Base-by-base conservation (phyloP, 2,797 vertebrate genomes). In the Sebastes variabilis region DNA sequence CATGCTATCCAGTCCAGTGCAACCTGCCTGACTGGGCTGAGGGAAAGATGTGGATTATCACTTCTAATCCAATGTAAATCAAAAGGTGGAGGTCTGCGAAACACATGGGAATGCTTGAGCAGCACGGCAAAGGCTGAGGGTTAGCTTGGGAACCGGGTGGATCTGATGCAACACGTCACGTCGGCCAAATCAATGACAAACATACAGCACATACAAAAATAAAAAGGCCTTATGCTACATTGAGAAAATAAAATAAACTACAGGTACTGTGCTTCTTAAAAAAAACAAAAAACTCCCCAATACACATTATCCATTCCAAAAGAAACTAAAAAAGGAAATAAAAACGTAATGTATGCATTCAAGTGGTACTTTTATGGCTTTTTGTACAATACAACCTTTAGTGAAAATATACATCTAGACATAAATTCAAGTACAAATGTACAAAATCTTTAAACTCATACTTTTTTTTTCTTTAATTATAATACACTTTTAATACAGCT, bases 381-480 rank as follows among this genome's bases (percentile, higher is more conserved):
- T 96, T 96, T 96, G 94, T 97, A 97, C 96, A 96, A 95, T 96
- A 96, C 96, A 96, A 96, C 95, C 95, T 97, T 96, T 96, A 96
- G 96, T 96, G 96, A 97, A 97, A 97, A 97, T 96, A 97, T 96
- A 97, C 95, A 96, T 96, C 96, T 96, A 96, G 95, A 96, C 95
- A 95, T 94, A 96, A 94, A 97, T 94, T 95, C 94, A 97, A 97
- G 96, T 97, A 97, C 96, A 98, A 98, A 98, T 97, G 97, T 98
- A 98, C 97, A 97, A 97, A 96, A 94, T 95, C 95, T 95, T 95
- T 95, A 96, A 97, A 96, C 96, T 96, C 96, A 96, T 94, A 96
- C 95, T 97, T 96, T 94, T n/a, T 42, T 52, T 93, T 95, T 95
- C 94, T 94, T 95, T 94, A 96, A 95, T 95, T 96, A 97, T 97